Conservation (phyloP, 2,113 vertebrate genomes). For the Corythornis vintsioides region DNA sequence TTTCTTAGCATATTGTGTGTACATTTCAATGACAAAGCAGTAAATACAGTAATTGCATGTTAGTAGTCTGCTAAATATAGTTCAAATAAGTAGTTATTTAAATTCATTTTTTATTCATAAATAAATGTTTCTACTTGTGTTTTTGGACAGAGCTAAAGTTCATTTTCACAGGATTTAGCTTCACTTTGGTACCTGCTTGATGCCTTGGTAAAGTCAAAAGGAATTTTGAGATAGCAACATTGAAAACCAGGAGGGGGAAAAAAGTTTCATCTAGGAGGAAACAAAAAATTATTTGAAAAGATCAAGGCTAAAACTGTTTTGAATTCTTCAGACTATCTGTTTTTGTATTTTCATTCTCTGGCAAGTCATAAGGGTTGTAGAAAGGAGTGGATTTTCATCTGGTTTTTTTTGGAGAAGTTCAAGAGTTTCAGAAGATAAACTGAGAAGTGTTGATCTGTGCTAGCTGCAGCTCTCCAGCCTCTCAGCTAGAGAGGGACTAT, state of each 20-base stretch:
- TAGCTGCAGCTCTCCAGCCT: background rate
- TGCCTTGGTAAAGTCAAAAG: background rate
- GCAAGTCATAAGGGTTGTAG: background rate
- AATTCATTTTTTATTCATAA: background rate
- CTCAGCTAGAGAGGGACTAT: background rate
- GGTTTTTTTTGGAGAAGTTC: background rate
- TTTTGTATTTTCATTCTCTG: background rate
- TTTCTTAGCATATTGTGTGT: background rate
- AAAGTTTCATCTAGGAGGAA: background rate
- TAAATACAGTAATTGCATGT: background rate
- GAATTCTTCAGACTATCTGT: background rate
- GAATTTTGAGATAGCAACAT: background rate
- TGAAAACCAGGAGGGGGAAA: background rate
- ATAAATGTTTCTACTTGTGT: background rate
- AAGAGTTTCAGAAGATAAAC: background rate
- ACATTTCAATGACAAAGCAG: background rate
- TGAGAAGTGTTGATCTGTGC: background rate
- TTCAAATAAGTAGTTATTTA: background rate
- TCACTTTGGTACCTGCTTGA: background rate
- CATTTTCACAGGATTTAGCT: background rate
- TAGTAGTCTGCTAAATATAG: background rate
- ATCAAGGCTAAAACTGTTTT: background rate
- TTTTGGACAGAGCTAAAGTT: background rate
- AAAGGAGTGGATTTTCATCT: background rate
- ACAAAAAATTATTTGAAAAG: background rate